These are phyloP conservation scores for Montipora capricornis DNA, from an alignment of 64 coral and sea anemone species.

Conservation along the genomic window DNA sequence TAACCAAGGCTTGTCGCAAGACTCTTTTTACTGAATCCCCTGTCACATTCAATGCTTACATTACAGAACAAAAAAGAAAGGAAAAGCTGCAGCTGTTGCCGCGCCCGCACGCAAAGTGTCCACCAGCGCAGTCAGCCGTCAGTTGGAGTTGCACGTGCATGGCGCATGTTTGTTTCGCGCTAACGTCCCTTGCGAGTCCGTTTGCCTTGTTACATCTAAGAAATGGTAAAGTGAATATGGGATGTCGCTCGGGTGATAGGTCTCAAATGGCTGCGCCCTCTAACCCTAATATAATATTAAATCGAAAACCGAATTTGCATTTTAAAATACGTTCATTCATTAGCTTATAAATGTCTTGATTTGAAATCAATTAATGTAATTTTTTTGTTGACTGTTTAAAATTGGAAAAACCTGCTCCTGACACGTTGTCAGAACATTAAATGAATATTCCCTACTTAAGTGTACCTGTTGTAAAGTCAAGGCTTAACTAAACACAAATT, in stretches of 20 bases:
- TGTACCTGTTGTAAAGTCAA: no score
- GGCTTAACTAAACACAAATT: no score
- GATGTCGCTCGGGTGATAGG: neutral
- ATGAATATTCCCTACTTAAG: no score
- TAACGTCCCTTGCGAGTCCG: conserved; percentile 57
- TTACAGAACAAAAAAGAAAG: conserved; percentile 78
- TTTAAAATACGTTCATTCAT: no score
- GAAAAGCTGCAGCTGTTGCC: conserved; percentile 57
- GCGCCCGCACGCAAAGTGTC: conserved; percentile 69
- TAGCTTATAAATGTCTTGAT: no score
- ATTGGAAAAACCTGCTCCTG: no score
- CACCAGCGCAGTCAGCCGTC: conserved; percentile 81
- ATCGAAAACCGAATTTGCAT: no score
- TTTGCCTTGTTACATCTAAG: conserved; percentile 79
- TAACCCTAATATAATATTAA: no score
- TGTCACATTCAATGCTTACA: conserved; percentile 46
- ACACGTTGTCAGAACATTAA: no score
- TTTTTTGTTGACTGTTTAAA: no score
- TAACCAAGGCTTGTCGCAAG: neutral
- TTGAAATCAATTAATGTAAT: no score
- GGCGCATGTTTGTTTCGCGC: conserved; percentile 76
- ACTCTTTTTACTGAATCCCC: neutral
- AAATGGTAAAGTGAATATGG: conserved; percentile 73
- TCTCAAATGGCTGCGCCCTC: no score
- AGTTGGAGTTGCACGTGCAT: conserved; percentile 68